Evolutionary conservation across 2,113 vertebrate genomes (phyloP).

Genomic region (Heptranchias perlo): DNA sequence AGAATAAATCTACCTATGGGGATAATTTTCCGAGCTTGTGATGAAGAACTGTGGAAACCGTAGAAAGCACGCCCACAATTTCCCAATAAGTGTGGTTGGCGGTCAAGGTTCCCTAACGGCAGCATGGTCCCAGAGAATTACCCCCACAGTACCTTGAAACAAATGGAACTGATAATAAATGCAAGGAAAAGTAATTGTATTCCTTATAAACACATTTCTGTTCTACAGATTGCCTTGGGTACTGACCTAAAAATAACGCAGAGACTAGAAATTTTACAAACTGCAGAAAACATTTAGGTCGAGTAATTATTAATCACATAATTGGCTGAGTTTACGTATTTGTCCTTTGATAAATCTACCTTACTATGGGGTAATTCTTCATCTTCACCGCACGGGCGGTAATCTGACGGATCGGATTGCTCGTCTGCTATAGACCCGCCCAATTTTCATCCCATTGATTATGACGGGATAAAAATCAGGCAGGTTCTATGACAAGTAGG

Average conservation of each 20-base stretch:
- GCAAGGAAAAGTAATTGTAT: neutral
- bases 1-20: too few species aligned
- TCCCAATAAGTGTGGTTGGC: neutral
- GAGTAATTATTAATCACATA: too few species aligned
- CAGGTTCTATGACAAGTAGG: neutral
- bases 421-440: neutral
- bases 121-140: neutral
- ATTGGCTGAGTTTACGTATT: too few species aligned
- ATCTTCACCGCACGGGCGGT: too few species aligned
- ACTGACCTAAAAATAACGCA: too few species aligned
- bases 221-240: neutral
- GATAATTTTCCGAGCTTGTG: too few species aligned
- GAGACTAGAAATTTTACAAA: neutral
- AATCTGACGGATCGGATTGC: too few species aligned
- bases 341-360: too few species aligned
- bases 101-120: neutral
- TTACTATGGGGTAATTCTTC: too few species aligned
- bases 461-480: neutral
- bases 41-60: too few species aligned
- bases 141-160: neutral
- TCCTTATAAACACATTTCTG: neutral
- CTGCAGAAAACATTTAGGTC: neutral
- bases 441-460: neutral
- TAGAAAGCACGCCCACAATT: too few species aligned
- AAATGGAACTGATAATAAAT: constrained; percentile 1